These are phyloP conservation scores for Odontomyia ornata DNA, from an alignment of 2,888 invertebrate species.

Conservation along the genomic window DNA sequence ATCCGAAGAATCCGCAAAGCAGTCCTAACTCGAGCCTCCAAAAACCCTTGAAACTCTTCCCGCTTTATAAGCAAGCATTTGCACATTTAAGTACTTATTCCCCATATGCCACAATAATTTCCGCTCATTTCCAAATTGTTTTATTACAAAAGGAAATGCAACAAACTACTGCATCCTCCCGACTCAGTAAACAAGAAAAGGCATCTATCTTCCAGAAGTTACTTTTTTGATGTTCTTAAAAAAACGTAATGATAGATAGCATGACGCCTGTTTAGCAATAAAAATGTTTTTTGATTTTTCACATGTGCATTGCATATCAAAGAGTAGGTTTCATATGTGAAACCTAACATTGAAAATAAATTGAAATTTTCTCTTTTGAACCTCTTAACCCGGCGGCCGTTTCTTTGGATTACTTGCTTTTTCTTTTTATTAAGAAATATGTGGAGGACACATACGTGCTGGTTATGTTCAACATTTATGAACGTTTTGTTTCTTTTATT, in stretches of 20 bases:
- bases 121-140: not conserved
- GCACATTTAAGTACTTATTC: not conserved
- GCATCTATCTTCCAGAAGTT: no score
- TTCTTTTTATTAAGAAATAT: not conserved
- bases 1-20: no score
- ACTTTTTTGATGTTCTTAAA: not conserved
- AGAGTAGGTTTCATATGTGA: conserved; percentile 15
- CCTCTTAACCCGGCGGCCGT: conserved; percentile 10
- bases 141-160: conserved; percentile 5
- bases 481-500: not conserved
- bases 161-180: not conserved
- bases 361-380: not conserved
- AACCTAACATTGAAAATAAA: not conserved
- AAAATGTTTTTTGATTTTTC: not conserved
- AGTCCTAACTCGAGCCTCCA: no score
- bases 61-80: no score
- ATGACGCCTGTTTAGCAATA: not conserved
- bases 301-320: conserved; percentile 11
- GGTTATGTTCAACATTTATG: not conserved
- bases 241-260: conserved; percentile 2
- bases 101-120: not conserved
- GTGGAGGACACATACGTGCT: not conserved
- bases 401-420: not conserved
- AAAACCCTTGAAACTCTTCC: no score
- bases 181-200: not conserved